Conservation (phyloP, 2,113 vertebrate species). For the Zootoca vivipara region DNA sequence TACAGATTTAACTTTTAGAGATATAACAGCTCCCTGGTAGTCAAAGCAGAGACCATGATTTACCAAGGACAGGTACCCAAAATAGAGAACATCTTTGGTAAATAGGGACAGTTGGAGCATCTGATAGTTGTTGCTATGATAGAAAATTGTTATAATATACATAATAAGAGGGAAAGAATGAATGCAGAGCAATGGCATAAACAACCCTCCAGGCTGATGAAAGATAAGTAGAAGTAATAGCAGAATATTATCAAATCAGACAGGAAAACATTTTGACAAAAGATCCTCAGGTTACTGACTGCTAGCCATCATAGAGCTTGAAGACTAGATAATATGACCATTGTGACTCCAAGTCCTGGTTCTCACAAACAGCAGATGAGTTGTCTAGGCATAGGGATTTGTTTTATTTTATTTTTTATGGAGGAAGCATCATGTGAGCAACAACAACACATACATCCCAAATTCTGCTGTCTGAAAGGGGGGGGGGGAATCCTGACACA, state of each 20-base stretch:
- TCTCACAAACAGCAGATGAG: not conserved
- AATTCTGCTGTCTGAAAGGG: not conserved
- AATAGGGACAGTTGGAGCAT: too few species aligned
- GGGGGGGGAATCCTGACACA: not conserved
- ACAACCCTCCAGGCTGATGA: not conserved
- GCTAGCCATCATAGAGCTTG: not conserved
- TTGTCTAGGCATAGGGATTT: not conserved
- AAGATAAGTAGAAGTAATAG: constrained; percentile 9
- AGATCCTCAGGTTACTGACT: not conserved
- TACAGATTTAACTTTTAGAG: not conserved
- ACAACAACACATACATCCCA: not conserved
- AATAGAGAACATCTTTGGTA: not conserved
- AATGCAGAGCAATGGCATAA: not conserved
- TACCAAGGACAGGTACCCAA: not conserved
- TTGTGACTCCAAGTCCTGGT: not conserved
- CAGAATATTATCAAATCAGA: not conserved
- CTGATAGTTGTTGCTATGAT: not conserved
- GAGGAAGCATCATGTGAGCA: not conserved
- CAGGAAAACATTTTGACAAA: not conserved
- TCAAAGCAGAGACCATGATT: not conserved
- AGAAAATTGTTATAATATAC: not conserved
- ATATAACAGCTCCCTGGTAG: too few species aligned
- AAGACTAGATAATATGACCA: not conserved
- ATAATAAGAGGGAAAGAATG: not conserved
- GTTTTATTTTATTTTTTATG: not conserved